Conservation (phyloP, 92 coral and sea anemone genomes). For the Porites divaricata region DNA sequence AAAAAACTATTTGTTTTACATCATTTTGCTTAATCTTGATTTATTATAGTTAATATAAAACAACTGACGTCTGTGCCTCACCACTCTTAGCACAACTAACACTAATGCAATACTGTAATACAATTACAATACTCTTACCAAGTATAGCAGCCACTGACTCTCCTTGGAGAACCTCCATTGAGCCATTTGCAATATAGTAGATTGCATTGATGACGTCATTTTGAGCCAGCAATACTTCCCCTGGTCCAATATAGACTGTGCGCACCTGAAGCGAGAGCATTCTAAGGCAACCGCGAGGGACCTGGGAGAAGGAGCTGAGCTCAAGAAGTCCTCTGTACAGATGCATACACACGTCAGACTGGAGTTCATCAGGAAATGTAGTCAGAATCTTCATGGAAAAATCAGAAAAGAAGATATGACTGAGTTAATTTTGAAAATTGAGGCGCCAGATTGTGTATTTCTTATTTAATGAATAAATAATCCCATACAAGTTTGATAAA, state of each 20-base stretch:
- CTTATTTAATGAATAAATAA: too few relatives aligned
- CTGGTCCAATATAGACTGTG: conserved; percentile 85
- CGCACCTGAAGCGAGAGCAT: conserved; percentile 83
- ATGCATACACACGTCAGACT: conserved; percentile 92
- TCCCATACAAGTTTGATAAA: too few relatives aligned
- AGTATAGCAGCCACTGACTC: conserved; percentile 92
- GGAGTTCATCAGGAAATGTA: conserved; percentile 83
- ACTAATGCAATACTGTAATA: too few relatives aligned
- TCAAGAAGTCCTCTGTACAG: conserved; percentile 79
- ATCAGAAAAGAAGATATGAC: neutral
- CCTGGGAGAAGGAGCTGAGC: conserved; percentile 77
- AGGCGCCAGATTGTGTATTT: too few relatives aligned
- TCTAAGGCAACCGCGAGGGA: conserved; percentile 84
- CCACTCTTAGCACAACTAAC: too few relatives aligned
- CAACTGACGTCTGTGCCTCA: too few relatives aligned
- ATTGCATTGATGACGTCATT: conserved; percentile 84
- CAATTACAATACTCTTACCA: conserved; percentile 46
- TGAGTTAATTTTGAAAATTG: neutral
- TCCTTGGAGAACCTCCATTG: conserved; percentile 93
- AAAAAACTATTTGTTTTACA: too few relatives aligned
- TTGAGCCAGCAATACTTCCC: conserved; percentile 79
- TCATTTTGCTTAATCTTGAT: too few relatives aligned
- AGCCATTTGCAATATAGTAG: conserved; percentile 81
- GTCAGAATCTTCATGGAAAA: conserved; percentile 64
- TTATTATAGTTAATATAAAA: too few relatives aligned